phyloP scores from a whole-genome alignment of 2,113 vertebrate genomes.

The Ictalurus furcatus region DNA sequence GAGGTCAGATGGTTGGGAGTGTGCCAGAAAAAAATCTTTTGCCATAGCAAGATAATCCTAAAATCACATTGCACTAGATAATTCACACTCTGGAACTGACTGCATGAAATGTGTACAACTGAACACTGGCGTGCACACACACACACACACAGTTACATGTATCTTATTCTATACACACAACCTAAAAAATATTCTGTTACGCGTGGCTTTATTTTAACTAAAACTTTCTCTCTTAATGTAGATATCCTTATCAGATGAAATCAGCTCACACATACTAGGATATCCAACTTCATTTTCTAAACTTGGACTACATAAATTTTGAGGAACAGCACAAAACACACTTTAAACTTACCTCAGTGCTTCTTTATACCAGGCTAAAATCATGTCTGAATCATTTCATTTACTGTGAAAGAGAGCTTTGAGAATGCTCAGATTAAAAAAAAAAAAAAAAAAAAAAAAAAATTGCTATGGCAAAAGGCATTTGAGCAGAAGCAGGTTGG shows the following conservation, averaged over 20 bases:
- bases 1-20: slow-evolving; percentile 83
- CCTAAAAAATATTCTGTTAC: background rate
- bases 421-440: background rate
- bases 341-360: slow-evolving; percentile 47
- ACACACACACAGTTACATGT: slow-evolving; percentile 15
- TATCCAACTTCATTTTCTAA: background rate
- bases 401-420: background rate
- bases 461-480: slow-evolving; percentile 93
- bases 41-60: slow-evolving; percentile 93
- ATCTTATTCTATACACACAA: slow-evolving; percentile 13
- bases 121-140: background rate
- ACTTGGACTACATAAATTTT: background rate
- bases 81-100: slow-evolving; percentile 52
- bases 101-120: slow-evolving; percentile 34
- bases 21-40: slow-evolving; percentile 78
- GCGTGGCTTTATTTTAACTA: background rate
- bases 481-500: slow-evolving; percentile 86
- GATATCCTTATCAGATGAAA: background rate
- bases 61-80: slow-evolving; percentile 58
- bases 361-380: background rate
- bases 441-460: slow-evolving; percentile 52
- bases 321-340: slow-evolving; percentile 25
- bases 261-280: background rate
- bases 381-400: background rate
- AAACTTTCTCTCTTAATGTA: background rate